Evolutionary conservation across 2,888 invertebrate genomes (phyloP), one percentile per base, ranked within the genome.

Genomic region (Piscicola geometra): DNA sequence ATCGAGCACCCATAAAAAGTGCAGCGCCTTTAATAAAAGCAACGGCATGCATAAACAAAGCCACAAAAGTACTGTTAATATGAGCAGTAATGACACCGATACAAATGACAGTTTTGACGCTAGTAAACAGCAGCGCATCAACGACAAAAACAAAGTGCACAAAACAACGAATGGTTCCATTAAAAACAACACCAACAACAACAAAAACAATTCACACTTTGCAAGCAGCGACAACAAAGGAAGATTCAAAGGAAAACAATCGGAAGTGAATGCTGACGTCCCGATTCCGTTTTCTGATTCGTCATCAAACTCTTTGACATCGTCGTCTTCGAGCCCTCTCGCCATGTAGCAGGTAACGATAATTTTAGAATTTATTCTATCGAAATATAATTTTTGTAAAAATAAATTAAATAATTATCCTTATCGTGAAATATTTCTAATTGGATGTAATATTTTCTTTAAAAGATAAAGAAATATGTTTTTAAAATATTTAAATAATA

Each of bases 271-370:
- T 56, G 25, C 15, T 56, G 60, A 56, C 25, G 25, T 25, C n/a
- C 12, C 50, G 21, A 21, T 47, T 15, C 3, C 60, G 5, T 5
- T 25, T 25, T 56, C 60, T 56, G 60, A 56, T 21, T 56, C 60
- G n/a, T 56, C 60, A 5, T 56, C 60, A 3, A 56, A 56, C 60
- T 56, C 60, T 3, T n/a, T 56, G 25, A 56, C 60, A 5, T 56
- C 60, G n/a, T 56, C n/a, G 5, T 25, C 60, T 25, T 25, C 60
- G 21, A 56, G 60, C 60, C 60, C 60, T 56, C n/a, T n/a, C 5
- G 60, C 60, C 60, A 56, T 56, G 25, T 56, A n/a, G n/a, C 60
- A 56, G 60, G 60, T 56, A 9, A 41, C 15, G n/a, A n/a, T n/a
- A n/a, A n/a, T n/a, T n/a, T n/a, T n/a, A n/a, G n/a, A n/a, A n/a